Conservation (phyloP, 2,888 invertebrate species). For the Eurytoma californica region DNA sequence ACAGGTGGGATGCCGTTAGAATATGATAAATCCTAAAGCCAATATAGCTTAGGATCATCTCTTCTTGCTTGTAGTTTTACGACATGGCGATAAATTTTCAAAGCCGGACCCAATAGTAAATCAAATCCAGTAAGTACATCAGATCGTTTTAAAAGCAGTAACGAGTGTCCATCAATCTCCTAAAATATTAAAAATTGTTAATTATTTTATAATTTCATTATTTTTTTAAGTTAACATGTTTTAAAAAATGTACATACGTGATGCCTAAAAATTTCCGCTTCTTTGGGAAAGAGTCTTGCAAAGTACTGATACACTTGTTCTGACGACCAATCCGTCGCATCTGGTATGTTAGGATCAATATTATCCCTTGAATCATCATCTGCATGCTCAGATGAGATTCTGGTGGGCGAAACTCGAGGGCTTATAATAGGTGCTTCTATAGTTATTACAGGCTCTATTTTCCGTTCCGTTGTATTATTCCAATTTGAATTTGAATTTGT, state of each 20-base stretch:
- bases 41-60: constrained; percentile 84
- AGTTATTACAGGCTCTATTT: background rate
- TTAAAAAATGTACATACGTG: constrained; percentile 78
- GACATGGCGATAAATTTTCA: constrained; percentile 89
- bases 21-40: constrained; percentile 77
- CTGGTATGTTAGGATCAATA: constrained; percentile 84
- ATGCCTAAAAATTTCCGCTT: constrained; percentile 87
- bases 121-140: constrained; percentile 90
- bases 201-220: constrained; percentile 9
- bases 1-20: background rate
- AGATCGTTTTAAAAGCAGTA: constrained; percentile 88
- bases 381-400: constrained; percentile 67
- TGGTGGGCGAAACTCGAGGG: constrained; percentile 70
- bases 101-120: constrained; percentile 90
- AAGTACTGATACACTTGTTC: constrained; percentile 90
- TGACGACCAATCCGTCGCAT: constrained; percentile 88
- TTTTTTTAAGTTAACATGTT: background rate
- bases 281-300: constrained; percentile 84
- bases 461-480: constrained; percentile 50
- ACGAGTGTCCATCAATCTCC: constrained; percentile 94
- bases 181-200: constrained; percentile 70
- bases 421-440: constrained; percentile 68
- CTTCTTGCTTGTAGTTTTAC: constrained; percentile 87
- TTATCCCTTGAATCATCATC: constrained; percentile 66
- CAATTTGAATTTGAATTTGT: constrained; percentile 51